phyloP scores from a whole-genome alignment of 2,113 vertebrate species.

The Myrmecobius fasciatus region DNA sequence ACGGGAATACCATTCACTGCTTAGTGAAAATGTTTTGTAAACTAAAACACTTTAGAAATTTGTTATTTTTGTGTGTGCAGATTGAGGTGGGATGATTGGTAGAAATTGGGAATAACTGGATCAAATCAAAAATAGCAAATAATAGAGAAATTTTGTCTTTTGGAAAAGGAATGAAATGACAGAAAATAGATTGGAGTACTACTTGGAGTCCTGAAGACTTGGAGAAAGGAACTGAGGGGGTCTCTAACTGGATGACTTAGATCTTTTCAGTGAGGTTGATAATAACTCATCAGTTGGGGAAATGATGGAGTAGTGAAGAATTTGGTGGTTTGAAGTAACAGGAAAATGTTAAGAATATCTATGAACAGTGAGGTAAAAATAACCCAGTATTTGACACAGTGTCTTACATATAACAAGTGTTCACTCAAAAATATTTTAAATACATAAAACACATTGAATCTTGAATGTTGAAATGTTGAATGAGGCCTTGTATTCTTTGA shows the following conservation, averaged over 20 bases:
- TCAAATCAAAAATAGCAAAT: background rate
- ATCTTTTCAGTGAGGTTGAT: background rate
- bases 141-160: background rate
- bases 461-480: background rate
- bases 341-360: background rate
- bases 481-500: background rate
- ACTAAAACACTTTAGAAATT: background rate
- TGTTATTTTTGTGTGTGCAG: background rate
- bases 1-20: background rate
- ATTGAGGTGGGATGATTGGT: background rate
- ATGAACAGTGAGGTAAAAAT: background rate
- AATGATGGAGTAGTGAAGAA: background rate
- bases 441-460: too few relatives aligned
- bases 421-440: background rate
- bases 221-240: background rate
- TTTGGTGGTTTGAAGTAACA: background rate
- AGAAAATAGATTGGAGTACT: background rate
- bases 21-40: background rate
- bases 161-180: background rate
- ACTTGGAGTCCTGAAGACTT: background rate
- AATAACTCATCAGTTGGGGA: background rate
- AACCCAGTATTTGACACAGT: background rate
- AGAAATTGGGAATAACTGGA: background rate
- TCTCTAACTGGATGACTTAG: background rate
- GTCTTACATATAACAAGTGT: background rate